These are phyloP conservation scores for Acleris cristana DNA, from an alignment of 2,888 invertebrate genomes.

Conservation along the genomic window DNA sequence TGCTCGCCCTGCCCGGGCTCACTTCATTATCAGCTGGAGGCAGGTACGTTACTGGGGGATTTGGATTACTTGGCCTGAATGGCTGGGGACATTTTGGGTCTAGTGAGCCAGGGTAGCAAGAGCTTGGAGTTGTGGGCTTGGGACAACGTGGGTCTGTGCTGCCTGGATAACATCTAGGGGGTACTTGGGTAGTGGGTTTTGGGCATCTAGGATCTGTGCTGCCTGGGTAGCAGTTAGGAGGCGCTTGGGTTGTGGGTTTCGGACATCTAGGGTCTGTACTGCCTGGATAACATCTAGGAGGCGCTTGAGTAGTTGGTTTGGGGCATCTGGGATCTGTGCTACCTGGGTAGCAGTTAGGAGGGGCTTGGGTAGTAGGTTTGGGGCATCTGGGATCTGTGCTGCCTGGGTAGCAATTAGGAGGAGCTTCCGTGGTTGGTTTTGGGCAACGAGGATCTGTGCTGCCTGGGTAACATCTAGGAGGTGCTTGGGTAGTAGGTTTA, in stretches of 20 bases:
- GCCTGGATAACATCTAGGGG: slow-evolving; percentile 50
- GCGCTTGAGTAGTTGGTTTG: slow-evolving; percentile 39
- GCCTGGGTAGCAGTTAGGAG: slow-evolving; percentile 56
- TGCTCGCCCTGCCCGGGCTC: slow-evolving; percentile 56
- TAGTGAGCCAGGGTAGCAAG: slow-evolving; percentile 41
- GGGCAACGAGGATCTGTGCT: slow-evolving; percentile 44
- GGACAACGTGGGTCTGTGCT: slow-evolving; percentile 55
- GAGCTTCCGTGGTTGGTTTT: slow-evolving; percentile 36
- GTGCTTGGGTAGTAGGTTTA: slow-evolving; percentile 40
- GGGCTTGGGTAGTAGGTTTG: slow-evolving; percentile 51
- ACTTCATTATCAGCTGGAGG: slow-evolving; percentile 75
- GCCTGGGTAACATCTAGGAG: slow-evolving; percentile 52
- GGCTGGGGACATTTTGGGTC: slow-evolving; percentile 60
- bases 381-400: slow-evolving; percentile 48
- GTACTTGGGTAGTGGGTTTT: slow-evolving; percentile 38
- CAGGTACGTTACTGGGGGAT: slow-evolving; percentile 75
- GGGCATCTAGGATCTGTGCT: slow-evolving; percentile 49
- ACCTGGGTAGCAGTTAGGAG: slow-evolving; percentile 40
- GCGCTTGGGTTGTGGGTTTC: slow-evolving; percentile 41
- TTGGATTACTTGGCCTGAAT: slow-evolving; percentile 70
- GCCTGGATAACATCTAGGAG: slow-evolving; percentile 46
- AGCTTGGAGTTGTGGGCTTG: slow-evolving; percentile 42
- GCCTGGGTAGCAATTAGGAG: slow-evolving; percentile 42
- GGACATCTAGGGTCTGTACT: slow-evolving; percentile 44
- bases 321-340: slow-evolving; percentile 52